A percentile compares a stretch with the other conserved stretches of the same genome.
Evolutionary conservation across 1,140 invertebrate genomes (phyloP).

Genomic region (Apis mellifera): DNA sequence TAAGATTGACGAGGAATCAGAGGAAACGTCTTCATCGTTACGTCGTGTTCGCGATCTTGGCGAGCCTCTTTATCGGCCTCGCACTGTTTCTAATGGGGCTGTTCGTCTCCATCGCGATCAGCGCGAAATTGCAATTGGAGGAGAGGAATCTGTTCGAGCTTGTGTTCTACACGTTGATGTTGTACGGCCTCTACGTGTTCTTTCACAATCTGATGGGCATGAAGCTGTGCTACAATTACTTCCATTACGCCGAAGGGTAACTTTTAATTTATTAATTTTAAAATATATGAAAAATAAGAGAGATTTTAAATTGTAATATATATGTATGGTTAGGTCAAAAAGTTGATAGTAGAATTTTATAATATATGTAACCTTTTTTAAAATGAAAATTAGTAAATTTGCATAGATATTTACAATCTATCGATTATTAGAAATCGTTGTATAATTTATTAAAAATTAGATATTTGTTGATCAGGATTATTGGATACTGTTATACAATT

Average conservation of each 20-base stretch:
- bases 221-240: slow-evolving; percentile 40
- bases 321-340: no score
- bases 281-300: background rate
- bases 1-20: slow-evolving; percentile 17
- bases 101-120: background rate
- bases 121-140: background rate
- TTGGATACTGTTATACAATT: no score
- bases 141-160: background rate
- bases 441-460: no score
- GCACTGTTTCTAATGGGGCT: background rate
- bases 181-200: slow-evolving; percentile 26
- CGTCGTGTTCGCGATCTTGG: background rate
- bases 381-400: no score
- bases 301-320: no score
- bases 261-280: background rate
- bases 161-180: slow-evolving; percentile 8
- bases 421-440: no score
- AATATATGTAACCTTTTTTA: no score
- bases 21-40: slow-evolving; percentile 20
- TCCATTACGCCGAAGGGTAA: slow-evolving; percentile 42
- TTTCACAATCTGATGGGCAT: slow-evolving; percentile 21
- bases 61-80: slow-evolving; percentile 14
- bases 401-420: no score
- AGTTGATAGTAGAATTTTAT: no score
- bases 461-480: no score